Conservation (phyloP, 2,797 vertebrate species). For the Heliangelus exortis region DNA sequence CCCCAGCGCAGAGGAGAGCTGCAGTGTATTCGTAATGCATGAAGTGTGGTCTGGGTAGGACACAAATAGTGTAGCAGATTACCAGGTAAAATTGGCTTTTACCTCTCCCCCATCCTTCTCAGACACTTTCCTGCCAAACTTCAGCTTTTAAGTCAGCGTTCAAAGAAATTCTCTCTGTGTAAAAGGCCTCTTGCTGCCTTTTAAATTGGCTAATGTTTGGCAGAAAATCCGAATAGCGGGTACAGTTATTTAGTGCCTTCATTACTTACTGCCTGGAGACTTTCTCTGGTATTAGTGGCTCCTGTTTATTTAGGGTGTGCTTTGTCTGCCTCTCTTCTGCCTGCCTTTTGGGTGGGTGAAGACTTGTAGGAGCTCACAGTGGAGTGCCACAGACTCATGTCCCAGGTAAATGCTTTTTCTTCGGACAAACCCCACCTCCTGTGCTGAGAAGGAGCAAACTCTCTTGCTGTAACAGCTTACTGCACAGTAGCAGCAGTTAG, state of each 20-base stretch:
- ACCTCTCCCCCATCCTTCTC: conserved; percentile 66
- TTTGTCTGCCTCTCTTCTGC: not conserved
- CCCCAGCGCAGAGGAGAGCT: conserved; percentile 53
- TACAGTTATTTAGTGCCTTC: conserved; percentile 65
- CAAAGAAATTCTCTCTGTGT: conserved; percentile 71
- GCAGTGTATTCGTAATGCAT: conserved; percentile 70
- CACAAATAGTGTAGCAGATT: conserved; percentile 77
- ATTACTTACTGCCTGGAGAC: conserved; percentile 60
- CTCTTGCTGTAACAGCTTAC: conserved; percentile 41
- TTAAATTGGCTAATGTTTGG: conserved; percentile 73
- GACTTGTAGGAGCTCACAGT: conserved; percentile 14
- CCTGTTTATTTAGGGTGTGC: conserved; percentile 52
- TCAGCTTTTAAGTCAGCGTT: conserved; percentile 76
- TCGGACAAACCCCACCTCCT: conserved; percentile 45
- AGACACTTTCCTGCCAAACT: conserved; percentile 77
- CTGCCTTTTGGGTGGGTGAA: not conserved
- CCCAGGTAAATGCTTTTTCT: conserved; percentile 20
- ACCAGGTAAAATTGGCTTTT: conserved; percentile 79
- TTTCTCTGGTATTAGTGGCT: conserved; percentile 58
- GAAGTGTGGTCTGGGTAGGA: conserved; percentile 64
- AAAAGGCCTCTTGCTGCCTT: conserved; percentile 79
- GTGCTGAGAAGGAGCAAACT: conserved; percentile 25
- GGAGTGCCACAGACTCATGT: not conserved
- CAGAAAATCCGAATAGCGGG: conserved; percentile 60
- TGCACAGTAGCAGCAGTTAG: conserved; percentile 16